Evolutionary conservation across 2,797 vertebrate species (phyloP).

Genomic region (Rhinella marina): DNA sequence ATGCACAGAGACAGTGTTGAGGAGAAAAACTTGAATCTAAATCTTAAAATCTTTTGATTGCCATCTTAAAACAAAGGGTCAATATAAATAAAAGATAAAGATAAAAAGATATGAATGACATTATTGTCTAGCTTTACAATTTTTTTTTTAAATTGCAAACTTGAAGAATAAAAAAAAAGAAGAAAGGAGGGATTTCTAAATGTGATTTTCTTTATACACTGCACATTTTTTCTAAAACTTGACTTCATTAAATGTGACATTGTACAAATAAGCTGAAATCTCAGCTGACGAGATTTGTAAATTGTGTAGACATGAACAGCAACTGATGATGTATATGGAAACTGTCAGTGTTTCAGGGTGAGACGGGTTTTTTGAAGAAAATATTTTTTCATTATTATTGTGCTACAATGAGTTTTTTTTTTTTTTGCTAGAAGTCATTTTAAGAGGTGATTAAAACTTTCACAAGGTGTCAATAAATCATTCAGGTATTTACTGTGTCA

Average conservation of each 20-base stretch:
- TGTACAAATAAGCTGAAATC: slow-evolving; percentile 25
- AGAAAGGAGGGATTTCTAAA: not conserved
- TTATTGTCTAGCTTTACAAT: no score
- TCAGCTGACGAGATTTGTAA: not conserved
- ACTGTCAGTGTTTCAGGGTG: slow-evolving; percentile 10
- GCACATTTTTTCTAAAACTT: not conserved
- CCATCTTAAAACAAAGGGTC: no score
- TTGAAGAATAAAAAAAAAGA: not conserved
- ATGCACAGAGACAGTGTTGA: no score
- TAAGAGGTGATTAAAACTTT: slow-evolving; percentile 19
- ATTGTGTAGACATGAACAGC: slow-evolving; percentile 10
- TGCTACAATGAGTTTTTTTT: slow-evolving; percentile 10
- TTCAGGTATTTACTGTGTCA: slow-evolving; percentile 34
- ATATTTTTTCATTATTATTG: slow-evolving; percentile 27
- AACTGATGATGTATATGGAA: slow-evolving; percentile 29
- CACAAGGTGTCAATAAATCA: slow-evolving; percentile 32
- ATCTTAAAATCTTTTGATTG: not conserved
- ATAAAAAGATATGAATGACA: not conserved
- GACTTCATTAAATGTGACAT: slow-evolving; percentile 26
- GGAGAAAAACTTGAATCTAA: no score
- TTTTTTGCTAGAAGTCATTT: slow-evolving; percentile 7
- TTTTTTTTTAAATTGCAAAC: no score
- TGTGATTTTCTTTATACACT: not conserved
- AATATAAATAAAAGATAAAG: not conserved
- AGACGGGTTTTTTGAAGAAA: not conserved